Percentiles rank a stretch among this genome's conserved stretches.
phyloP scores from a whole-genome alignment of 1,140 invertebrate species.

The Neodiprion pinetum region DNA sequence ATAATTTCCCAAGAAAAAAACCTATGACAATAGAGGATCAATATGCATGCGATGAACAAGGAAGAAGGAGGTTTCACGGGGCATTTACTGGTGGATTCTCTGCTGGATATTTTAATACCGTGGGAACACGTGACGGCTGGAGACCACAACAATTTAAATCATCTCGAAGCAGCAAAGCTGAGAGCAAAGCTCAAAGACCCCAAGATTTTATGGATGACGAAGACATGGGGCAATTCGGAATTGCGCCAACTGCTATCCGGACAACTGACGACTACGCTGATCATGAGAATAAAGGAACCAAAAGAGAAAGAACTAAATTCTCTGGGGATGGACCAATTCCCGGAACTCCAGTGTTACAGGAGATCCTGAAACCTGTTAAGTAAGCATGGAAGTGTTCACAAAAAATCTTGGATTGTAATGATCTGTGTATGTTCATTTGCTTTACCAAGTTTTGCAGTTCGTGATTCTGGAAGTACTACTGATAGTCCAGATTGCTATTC shows the following conservation, averaged over 20 bases:
- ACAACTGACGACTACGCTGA: constrained; percentile 77
- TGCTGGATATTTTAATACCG: constrained; percentile 97
- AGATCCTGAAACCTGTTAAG: constrained; percentile 80
- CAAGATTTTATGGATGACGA: constrained; percentile 99
- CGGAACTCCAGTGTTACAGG: constrained; percentile 79
- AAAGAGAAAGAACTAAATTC: constrained; percentile 57
- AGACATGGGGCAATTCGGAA: constrained; percentile 93
- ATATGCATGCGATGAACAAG: constrained; percentile 88
- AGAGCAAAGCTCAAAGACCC: constrained; percentile 66
- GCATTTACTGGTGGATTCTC: constrained; percentile 99
- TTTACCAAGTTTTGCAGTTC: background rate
- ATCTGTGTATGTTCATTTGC: background rate
- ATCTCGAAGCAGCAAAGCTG: constrained; percentile 75
- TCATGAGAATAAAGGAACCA: constrained; percentile 59
- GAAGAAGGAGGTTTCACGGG: constrained; percentile 94
- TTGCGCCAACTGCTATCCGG: constrained; percentile 86
- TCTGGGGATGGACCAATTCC: constrained; percentile 76
- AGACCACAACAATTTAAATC: constrained; percentile 91
- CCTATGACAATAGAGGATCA: constrained; percentile 88
- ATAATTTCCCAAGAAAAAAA: constrained; percentile 80
- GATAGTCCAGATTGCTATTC: background rate
- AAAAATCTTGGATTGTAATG: background rate
- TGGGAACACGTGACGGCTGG: constrained; percentile 96
- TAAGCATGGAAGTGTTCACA: constrained; percentile 44
- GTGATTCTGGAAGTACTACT: too few species aligned